Base-by-base conservation (phyloP, 2,113 vertebrate genomes). In the Protobothrops flavoviridis region DNA sequence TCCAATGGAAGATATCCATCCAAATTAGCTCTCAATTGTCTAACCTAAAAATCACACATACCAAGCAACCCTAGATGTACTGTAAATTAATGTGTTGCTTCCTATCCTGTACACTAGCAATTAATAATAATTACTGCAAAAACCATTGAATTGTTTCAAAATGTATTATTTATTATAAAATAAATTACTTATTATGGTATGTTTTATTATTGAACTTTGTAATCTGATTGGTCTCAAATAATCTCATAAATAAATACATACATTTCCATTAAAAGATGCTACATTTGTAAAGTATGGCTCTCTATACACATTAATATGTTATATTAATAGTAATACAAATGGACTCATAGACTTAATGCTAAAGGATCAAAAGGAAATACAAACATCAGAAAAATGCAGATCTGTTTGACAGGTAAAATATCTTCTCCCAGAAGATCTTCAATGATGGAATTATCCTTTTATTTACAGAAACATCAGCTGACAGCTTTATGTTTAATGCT, bases 31-130 rank as follows among this genome's bases (percentile, higher is more conserved):
- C 33, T 43, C 33, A 81, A 43, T 3, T 81, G 57, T 88, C 48
- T 59, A 48, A 91, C 56, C 57, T 81, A 3, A 2, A 21, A 55
- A 53, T 56, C 39, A 55, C 59, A 74, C n/a, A 88, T 10, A 88
- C 15, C 61, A 52, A 45, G 86, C 64, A 24, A 88, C 23, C 12
- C 56, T 53, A 86, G 21, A 57, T 61, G 21, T 69, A 33, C 12
- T 15, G 64, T 61, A 61, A 93, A 90, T 43, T 52, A 4, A 15
- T 87, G 43, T n/a, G 24, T 45, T 87, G 48, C 29, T 88, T 2
- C 56, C 20, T 26, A 15, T 4, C 64, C 9, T 0, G 0, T 11
- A 29, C 17, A 29, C 8, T 48, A 29, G 55, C 0, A 8, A 0
- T 4, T 29, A 64, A 74, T 43, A 24, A 12, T 0, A n/a, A 24